Conservation (phyloP, 2,797 vertebrate genomes). For the Eidolon dupreanum region DNA sequence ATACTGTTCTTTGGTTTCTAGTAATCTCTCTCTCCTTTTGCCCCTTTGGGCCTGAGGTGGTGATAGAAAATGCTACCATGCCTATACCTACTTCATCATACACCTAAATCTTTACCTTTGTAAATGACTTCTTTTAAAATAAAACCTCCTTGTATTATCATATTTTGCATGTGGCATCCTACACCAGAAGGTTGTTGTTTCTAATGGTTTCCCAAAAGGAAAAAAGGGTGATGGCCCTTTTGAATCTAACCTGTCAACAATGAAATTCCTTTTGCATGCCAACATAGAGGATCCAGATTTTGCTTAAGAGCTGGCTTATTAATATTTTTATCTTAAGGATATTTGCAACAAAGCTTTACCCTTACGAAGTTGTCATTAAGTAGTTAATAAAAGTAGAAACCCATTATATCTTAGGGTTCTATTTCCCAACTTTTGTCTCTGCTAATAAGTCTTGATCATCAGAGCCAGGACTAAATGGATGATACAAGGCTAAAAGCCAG, state of each 20-base stretch:
- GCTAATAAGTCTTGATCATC: neutral
- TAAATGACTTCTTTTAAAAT: neutral
- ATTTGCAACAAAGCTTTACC: neutral
- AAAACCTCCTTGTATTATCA: neutral
- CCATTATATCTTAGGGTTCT: neutral
- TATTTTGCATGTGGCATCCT: neutral
- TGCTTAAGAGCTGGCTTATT: neutral
- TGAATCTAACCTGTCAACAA: neutral
- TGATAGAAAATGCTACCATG: neutral
- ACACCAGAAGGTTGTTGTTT: neutral
- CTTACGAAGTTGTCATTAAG: neutral
- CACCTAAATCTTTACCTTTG: neutral
- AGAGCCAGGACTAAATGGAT: neutral
- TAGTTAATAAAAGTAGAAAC: neutral
- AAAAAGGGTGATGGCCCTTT: neutral
- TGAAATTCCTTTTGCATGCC: neutral
- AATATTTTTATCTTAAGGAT: neutral
- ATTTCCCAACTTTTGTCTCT: neutral
- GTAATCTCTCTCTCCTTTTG: neutral
- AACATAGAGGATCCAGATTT: neutral
- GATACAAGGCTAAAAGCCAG: neutral
- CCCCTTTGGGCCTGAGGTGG: neutral
- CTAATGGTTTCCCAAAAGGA: neutral
- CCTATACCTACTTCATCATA: neutral
- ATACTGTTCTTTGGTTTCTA: neutral